Conservation (phyloP, 2,113 vertebrate genomes). For the Muscicapa adusta region DNA sequence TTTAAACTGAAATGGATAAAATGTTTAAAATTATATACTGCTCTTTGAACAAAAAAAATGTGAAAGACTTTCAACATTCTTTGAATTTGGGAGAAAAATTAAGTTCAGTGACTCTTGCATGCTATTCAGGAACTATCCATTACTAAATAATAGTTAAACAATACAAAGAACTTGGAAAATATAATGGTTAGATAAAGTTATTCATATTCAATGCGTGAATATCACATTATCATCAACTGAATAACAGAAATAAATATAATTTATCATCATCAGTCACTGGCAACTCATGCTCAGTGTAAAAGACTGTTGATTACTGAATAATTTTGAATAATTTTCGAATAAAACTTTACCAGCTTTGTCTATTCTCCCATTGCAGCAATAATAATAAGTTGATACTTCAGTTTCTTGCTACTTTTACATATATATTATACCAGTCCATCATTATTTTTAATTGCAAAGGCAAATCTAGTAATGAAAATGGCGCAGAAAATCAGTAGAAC, state of each 20-base stretch:
- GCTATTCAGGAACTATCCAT: not conserved
- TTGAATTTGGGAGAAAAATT: slow-evolving; percentile 3
- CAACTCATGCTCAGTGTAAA: slow-evolving; percentile 18
- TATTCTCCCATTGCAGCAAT: slow-evolving; percentile 14
- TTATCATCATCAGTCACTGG: slow-evolving; percentile 60
- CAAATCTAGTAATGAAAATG: not conserved
- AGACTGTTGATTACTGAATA: slow-evolving; percentile 49
- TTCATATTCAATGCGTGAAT: slow-evolving; percentile 63
- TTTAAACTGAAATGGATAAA: slow-evolving; percentile 2
- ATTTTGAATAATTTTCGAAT: slow-evolving; percentile 57
- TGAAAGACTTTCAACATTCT: not conserved
- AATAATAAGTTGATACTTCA: not conserved
- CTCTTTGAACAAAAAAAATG: not conserved
- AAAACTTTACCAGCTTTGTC: not conserved
- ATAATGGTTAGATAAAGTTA: slow-evolving; percentile 33
- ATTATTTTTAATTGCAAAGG: slow-evolving; percentile 8
- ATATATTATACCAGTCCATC: not conserved
- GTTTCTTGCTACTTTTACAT: not conserved
- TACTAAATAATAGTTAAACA: slow-evolving; percentile 16
- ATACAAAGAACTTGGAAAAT: slow-evolving; percentile 24
- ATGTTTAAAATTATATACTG: not conserved
- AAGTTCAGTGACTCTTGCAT: not conserved
- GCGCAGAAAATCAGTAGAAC: not conserved
- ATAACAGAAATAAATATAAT: slow-evolving; percentile 54
- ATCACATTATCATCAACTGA: slow-evolving; percentile 49